Conservation (phyloP, 1,140 invertebrate genomes). For the Bombus superbus region DNA sequence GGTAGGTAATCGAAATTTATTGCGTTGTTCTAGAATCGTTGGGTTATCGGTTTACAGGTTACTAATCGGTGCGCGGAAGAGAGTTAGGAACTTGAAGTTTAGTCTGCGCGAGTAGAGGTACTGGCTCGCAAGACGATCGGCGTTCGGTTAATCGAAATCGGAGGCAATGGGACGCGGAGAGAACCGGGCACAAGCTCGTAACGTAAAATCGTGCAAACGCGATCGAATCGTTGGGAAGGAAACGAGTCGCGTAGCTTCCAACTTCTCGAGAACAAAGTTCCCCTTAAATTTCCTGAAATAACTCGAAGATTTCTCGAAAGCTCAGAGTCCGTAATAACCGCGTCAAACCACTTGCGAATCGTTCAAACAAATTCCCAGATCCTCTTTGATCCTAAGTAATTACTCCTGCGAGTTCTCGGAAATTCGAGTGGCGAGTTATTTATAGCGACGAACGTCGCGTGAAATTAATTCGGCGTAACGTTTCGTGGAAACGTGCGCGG, state of each 20-base stretch:
- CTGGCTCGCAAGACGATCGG: too few relatives aligned
- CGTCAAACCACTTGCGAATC: neutral
- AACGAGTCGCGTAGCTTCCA: too few relatives aligned
- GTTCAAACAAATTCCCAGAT: neutral
- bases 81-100: neutral
- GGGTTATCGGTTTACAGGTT: neutral
- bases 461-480: constrained; percentile 1
- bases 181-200: too few relatives aligned
- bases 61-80: neutral
- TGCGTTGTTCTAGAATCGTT: neutral
- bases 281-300: neutral
- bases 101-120: neutral
- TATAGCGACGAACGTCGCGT: constrained; percentile 7
- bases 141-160: too few relatives aligned
- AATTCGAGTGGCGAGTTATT: constrained; percentile 12
- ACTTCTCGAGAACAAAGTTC: neutral
- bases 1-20: neutral
- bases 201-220: too few relatives aligned
- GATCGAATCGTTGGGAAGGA: too few relatives aligned
- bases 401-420: neutral
- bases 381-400: neutral
- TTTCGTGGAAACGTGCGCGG: neutral
- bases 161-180: too few relatives aligned
- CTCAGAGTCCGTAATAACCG: neutral
- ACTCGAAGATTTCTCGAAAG: neutral